Percentiles rank a stretch among this genome's conserved stretches.
Conservation (phyloP, 2,888 invertebrate species). For the Lymantria monacha region DNA sequence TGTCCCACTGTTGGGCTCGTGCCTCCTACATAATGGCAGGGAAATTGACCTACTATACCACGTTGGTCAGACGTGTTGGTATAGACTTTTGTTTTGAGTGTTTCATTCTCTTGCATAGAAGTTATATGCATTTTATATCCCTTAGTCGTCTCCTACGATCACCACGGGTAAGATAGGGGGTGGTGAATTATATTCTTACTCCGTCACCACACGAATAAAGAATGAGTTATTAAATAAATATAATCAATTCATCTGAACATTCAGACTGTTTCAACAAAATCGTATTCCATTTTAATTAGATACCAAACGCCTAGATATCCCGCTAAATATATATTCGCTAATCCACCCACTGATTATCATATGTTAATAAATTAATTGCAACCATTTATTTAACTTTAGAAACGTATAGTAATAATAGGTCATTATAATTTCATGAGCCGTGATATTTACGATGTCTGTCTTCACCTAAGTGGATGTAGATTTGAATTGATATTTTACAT, state of each 20-base stretch:
- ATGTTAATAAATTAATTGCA: slow-evolving; percentile 42
- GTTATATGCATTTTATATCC: too few relatives aligned
- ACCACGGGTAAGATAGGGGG: too few relatives aligned
- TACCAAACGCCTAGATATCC: slow-evolving; percentile 4
- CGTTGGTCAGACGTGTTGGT: too few relatives aligned
- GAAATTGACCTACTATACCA: too few relatives aligned
- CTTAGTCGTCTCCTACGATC: too few relatives aligned
- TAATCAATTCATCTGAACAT: background rate
- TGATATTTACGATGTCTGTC: slow-evolving; percentile 39
- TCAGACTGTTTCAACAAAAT: slow-evolving; percentile 14
- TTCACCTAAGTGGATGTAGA: slow-evolving; percentile 34
- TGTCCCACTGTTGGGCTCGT: too few relatives aligned
- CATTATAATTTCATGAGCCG: slow-evolving; percentile 48
- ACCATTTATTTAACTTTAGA: slow-evolving; percentile 36
- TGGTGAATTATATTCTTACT: too few relatives aligned
- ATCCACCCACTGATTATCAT: slow-evolving; percentile 36
- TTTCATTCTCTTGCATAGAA: too few relatives aligned
- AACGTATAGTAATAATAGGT: slow-evolving; percentile 43
- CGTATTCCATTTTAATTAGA: slow-evolving; percentile 18
- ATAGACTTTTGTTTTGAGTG: too few relatives aligned
- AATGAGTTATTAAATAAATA: too few relatives aligned
- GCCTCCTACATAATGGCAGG: too few relatives aligned
- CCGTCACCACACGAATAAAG: too few relatives aligned
- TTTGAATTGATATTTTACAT: slow-evolving; percentile 34
- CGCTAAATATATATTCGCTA: slow-evolving; percentile 34